These are phyloP conservation scores for Mustelus asterias DNA, from an alignment of 2,113 vertebrate species.

Conservation along the genomic window DNA sequence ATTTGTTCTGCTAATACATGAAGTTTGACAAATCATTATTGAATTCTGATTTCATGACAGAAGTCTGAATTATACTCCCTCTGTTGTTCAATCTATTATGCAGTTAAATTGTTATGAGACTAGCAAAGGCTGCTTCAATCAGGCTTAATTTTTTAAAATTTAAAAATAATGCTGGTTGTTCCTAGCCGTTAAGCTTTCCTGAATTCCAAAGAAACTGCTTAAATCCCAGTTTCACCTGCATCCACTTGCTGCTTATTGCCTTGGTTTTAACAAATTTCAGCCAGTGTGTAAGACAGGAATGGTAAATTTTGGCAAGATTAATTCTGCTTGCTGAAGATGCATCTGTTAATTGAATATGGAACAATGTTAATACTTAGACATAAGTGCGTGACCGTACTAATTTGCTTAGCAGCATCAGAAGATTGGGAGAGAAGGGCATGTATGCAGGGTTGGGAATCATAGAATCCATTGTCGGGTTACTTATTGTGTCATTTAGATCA, in stretches of 20 bases:
- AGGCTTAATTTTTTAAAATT: background rate
- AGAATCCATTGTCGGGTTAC: too few relatives aligned
- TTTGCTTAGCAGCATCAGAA: background rate
- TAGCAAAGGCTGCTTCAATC: background rate
- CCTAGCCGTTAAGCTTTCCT: too few relatives aligned
- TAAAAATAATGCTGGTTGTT: background rate
- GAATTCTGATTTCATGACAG: background rate
- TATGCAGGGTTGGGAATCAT: background rate
- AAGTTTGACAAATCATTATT: background rate
- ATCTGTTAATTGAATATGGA: background rate
- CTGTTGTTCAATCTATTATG: background rate
- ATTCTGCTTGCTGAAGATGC: background rate
- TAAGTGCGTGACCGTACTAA: background rate
- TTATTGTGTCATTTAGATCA: background rate
- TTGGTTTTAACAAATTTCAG: background rate
- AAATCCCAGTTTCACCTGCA: background rate
- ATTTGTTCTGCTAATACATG: conserved; percentile 31
- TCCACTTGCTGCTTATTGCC: background rate
- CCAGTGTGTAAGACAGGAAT: background rate
- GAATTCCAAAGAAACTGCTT: background rate
- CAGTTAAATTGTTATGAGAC: background rate
- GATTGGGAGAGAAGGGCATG: background rate
- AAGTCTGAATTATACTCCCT: background rate
- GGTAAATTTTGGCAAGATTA: background rate
- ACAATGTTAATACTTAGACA: background rate